These are phyloP conservation scores for Crocodylus rhombifer DNA, from an alignment of 2,797 vertebrate genomes.

Conservation along the genomic window DNA sequence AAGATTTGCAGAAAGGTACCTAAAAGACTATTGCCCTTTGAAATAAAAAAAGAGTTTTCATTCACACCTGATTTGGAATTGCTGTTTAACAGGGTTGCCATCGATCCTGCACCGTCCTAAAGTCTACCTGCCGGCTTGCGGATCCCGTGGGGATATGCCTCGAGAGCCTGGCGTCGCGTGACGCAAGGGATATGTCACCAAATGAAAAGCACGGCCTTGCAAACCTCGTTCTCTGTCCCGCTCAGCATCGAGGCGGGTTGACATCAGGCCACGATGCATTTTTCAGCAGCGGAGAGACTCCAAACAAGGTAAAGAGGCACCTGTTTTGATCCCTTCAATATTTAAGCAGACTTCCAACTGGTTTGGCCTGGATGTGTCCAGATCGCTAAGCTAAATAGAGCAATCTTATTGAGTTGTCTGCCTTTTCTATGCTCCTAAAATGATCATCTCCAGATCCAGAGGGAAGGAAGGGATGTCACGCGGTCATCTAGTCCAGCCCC, in stretches of 20 bases:
- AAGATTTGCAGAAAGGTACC: slow-evolving; percentile 37
- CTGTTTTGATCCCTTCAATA: too few species aligned
- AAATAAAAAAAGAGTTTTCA: slow-evolving; percentile 10
- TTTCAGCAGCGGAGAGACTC: too few species aligned
- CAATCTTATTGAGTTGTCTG: too few species aligned
- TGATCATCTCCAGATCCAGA: too few species aligned
- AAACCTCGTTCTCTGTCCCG: too few species aligned
- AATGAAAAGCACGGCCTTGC: not conserved
- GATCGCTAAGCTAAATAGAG: not conserved
- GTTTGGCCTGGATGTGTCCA: not conserved
- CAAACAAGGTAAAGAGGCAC: too few species aligned
- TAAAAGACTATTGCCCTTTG: slow-evolving; percentile 2
- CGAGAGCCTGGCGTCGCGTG: not conserved
- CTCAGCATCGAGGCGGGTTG: too few species aligned
- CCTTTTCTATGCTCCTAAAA: too few species aligned
- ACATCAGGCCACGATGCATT: too few species aligned
- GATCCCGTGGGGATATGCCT: not conserved
- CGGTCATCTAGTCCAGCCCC: too few species aligned
- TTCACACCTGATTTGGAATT: not conserved
- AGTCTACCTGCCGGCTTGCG: not conserved
- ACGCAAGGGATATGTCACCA: not conserved
- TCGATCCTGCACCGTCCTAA: not conserved
- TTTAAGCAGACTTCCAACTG: not conserved
- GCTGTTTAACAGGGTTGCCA: fast-evolving
- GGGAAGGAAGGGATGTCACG: too few species aligned